Evolutionary conservation across 2,888 invertebrate genomes (phyloP).

Genomic region (Gymnoscelis rufifasciata): DNA sequence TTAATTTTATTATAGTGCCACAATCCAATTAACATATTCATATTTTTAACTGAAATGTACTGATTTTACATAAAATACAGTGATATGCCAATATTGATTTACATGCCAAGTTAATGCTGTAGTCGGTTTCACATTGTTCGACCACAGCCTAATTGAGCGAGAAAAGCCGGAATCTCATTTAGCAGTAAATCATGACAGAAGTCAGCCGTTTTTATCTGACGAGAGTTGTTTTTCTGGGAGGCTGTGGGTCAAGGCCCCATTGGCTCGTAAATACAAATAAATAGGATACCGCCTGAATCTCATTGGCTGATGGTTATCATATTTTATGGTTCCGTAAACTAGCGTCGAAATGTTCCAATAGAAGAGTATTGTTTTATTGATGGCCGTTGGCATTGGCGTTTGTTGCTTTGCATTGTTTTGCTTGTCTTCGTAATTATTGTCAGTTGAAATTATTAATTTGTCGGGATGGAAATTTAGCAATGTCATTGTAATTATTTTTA

Average conservation of each 20-base stretch:
- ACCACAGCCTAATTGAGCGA: conserved; percentile 32
- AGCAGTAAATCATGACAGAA: conserved; percentile 44
- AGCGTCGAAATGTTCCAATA: conserved; percentile 56
- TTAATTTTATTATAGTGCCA: conserved; percentile 17
- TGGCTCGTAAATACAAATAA: conserved; percentile 71
- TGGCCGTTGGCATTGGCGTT: too few species aligned
- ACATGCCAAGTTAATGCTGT: conserved; percentile 21
- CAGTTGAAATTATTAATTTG: too few species aligned
- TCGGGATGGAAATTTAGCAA: too few species aligned
- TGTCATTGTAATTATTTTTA: too few species aligned
- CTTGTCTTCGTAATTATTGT: conserved; percentile 21
- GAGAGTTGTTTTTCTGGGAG: conserved; percentile 49
- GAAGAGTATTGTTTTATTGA: conserved; percentile 48
- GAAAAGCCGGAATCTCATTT: conserved; percentile 38
- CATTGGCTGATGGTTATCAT: conserved; percentile 69
- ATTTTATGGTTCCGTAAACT: conserved; percentile 67
- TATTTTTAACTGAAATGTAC: conserved; percentile 7
- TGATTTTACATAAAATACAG: not conserved
- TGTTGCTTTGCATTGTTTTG: too few species aligned
- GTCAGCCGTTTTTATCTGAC: conserved; percentile 45
- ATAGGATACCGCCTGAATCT: conserved; percentile 63
- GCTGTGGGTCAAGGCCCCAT: conserved; percentile 46
- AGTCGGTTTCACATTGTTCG: conserved; percentile 23
- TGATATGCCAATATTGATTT: conserved; percentile 12
- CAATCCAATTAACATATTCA: conserved; percentile 24